Conservation (phyloP, 1,140 invertebrate species). For the Danaus melanippus region DNA sequence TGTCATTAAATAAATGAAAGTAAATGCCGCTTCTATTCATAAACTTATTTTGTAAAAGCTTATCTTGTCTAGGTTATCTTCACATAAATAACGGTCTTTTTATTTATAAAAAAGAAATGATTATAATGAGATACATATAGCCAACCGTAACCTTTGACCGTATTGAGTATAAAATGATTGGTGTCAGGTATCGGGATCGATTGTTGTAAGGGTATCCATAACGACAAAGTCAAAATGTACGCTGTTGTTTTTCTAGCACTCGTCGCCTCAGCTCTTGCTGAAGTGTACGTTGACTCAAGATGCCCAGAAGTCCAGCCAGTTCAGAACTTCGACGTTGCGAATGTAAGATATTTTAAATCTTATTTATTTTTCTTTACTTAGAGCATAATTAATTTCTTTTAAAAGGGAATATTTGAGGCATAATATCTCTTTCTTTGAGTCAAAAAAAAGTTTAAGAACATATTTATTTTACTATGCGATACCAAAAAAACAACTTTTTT, state of each 20-base stretch:
- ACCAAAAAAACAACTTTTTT: too few relatives aligned
- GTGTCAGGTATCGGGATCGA: background rate
- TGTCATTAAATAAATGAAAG: too few relatives aligned
- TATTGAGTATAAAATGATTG: constrained; percentile 5
- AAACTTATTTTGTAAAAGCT: too few relatives aligned
- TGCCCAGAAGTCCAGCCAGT: constrained; percentile 42
- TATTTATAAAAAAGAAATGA: constrained; percentile 6
- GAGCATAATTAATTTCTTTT: background rate
- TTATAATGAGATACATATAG: constrained; percentile 18
- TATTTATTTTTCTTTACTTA: constrained; percentile 1
- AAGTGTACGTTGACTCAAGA: constrained; percentile 12
- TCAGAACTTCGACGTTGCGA: constrained; percentile 41
- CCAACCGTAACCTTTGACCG: constrained; percentile 5
- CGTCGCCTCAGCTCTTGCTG: constrained; percentile 29
- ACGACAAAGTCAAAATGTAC: constrained; percentile 23
- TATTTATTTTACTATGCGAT: too few relatives aligned
- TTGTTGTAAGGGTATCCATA: too few relatives aligned
- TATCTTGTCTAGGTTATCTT: too few relatives aligned
- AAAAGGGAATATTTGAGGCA: too few relatives aligned
- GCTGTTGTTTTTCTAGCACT: constrained; percentile 27
- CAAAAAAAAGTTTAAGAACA: too few relatives aligned
- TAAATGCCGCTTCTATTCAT: too few relatives aligned
- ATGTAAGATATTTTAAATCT: constrained; percentile 29
- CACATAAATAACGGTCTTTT: too few relatives aligned
- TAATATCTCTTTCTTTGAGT: too few relatives aligned